Base-by-base conservation (phyloP, 1,140 invertebrate genomes). In the Plutomurus gul region DNA sequence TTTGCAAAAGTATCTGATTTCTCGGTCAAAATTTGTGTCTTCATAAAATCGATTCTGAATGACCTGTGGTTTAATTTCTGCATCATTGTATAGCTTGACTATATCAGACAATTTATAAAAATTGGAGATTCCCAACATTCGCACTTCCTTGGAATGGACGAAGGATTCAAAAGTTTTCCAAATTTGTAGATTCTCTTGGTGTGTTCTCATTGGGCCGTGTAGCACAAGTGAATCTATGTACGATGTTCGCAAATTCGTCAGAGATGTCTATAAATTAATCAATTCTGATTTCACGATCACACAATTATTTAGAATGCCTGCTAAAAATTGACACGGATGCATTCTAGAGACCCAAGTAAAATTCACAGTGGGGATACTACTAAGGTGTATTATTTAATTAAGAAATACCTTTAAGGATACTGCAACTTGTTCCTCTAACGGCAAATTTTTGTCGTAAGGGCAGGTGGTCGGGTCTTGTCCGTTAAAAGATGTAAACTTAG, bases 91-190 rank as follows among this genome's bases (percentile, higher is more conserved):
- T 3, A 83, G 8, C 37, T 27, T 78, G 39, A 76, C 36, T 11
- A 83, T 79, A 1, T 39, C 20, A 4, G 27, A 13, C 0, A 83
- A n/a, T n/a, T 39, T 60, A 51, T 83, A 83, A 40, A 78, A 83
- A 40, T 83, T 83, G 37, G 77, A 80, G 39, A 83, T 78, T 16
- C 82, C 82, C 4, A 83, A 18, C 49, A 80, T 81, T n/a, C 49
- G 22, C 11, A 83, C 81, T 46, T 76, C 43, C 8, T 74, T 74
- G 5, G 70, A 51, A 1, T 76, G 30, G 0, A 82, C 73, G 60
- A 82, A 83, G 8, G 33, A 46, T 79, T 83, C 82, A 79, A 83
- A 82, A 10, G 43, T 60, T 36, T 77, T n/a, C 82, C 82, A 83
- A 3, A 83, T 80, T 36, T 25, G 16, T 30, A 83, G 75, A 11